Base-by-base conservation (phyloP, 2,797 vertebrate genomes). In the Sitta carolinensis region DNA sequence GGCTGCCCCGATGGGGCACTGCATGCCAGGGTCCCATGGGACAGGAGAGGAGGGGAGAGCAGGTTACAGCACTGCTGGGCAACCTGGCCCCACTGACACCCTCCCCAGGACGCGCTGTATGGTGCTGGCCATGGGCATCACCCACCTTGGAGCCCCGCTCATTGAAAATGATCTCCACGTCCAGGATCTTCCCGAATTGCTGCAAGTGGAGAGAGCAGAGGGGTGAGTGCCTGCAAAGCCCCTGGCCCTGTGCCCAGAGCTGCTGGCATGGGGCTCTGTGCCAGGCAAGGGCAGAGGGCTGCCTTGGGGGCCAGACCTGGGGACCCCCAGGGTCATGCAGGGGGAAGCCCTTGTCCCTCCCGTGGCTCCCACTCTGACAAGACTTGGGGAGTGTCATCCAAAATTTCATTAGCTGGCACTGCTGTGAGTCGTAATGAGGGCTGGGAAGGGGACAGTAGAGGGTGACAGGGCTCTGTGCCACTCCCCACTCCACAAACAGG, bases 81-180 rank as follows among this genome's bases (percentile, higher is more conserved):
- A 63, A 18, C 70, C 70, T 20, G 4, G 26, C 70, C 78, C 54
- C 30, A 18, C 83, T 43, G 90, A 80, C 67, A 82, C 95, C 40
- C 83, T 94, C 88, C 95, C 85, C 6, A 1, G 80, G 90, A 88
- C 72, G 59, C 3, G 22, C 93, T 9, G 47, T 51, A 78, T 0
- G 16, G 74, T 19, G 45, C 91, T 34, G 13, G 94, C 90, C 64
- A 29, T 57, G 13, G 82, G 92, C 88, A 92, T 97, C 97, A 98
- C 99, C 98, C 98, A 99, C 99, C 99, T 99, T 99, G 97, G 99
- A 99, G 97, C 99, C 99, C 94, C 99, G 98, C 98, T 99, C 99
- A 80, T 99, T 99, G 98, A 99, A 99, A 98, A 99, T 99, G 97
- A 99, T 99, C 98, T 99, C 99, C 98, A 99, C 99, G 23, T 99